These are phyloP conservation scores for Crenuchus spilurus DNA, from an alignment of 2,797 vertebrate species.

Conservation along the genomic window DNA sequence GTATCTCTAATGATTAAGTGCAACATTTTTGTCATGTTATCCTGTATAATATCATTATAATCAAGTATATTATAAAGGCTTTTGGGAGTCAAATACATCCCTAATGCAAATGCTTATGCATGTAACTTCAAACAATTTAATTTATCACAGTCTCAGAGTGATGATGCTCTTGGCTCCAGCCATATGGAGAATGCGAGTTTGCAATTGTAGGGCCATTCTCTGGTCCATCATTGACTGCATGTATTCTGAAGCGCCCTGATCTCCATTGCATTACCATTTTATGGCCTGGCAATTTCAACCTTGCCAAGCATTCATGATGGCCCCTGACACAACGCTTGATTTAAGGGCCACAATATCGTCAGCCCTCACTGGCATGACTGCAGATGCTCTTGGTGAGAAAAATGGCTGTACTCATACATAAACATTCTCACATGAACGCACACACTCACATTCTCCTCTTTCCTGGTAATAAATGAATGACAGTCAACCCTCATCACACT, in stretches of 20 bases:
- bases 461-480: background rate
- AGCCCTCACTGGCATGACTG: background rate
- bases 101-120: background rate
- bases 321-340: constrained; percentile 17
- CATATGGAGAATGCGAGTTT: background rate
- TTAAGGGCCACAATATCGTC: constrained; percentile 7
- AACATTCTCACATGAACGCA: background rate
- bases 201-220: background rate
- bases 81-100: no score
- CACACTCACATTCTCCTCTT: background rate
- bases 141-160: background rate
- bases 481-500: background rate
- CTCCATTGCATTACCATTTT: constrained; percentile 27
- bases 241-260: constrained; percentile 2
- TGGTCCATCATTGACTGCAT: background rate
- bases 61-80: no score
- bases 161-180: no score
- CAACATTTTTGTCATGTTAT: no score
- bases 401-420: background rate
- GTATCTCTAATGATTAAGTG: no score
- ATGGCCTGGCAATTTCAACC: constrained; percentile 17
- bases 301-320: constrained; percentile 15
- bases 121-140: background rate
- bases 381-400: background rate
- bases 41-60: no score